phyloP scores from a whole-genome alignment of 2,113 vertebrate species.

The Nansenia antarctica region DNA sequence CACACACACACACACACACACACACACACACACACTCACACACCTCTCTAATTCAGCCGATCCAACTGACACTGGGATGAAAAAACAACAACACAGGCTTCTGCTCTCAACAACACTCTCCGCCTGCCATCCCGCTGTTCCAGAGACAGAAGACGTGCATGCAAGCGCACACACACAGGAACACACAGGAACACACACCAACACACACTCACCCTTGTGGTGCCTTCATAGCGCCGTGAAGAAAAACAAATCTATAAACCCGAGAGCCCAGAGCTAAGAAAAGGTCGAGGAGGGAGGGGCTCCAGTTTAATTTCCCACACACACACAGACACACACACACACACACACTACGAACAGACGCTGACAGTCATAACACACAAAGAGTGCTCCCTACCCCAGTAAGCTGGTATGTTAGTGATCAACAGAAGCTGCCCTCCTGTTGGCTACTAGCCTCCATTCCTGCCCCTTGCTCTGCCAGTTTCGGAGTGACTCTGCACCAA shows the following conservation, averaged over 20 bases:
- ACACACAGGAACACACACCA: background rate
- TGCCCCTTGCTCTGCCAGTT: background rate
- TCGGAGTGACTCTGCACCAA: background rate
- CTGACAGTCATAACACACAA: background rate
- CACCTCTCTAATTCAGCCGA: too few species aligned
- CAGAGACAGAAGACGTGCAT: background rate
- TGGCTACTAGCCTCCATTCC: background rate
- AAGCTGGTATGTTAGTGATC: too few species aligned
- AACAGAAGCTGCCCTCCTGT: too few species aligned
- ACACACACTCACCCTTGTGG: conserved; percentile 23
- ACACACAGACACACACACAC: conserved; percentile 1
- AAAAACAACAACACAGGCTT: background rate
- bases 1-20: background rate
- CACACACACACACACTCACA: background rate
- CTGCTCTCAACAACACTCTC: background rate
- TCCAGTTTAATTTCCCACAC: background rate
- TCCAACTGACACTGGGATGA: too few species aligned
- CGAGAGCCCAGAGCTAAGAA: background rate
- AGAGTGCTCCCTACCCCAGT: background rate
- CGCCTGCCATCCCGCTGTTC: background rate
- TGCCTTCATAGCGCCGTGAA: conserved; percentile 42
- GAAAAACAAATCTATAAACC: conserved; percentile 26
- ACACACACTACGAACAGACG: background rate
- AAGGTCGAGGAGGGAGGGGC: background rate
- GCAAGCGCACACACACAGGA: background rate